These are phyloP conservation scores for Mesocentrotus franciscanus DNA, from an alignment of 53 echinoderm and acorn worm species.

Conservation along the genomic window DNA sequence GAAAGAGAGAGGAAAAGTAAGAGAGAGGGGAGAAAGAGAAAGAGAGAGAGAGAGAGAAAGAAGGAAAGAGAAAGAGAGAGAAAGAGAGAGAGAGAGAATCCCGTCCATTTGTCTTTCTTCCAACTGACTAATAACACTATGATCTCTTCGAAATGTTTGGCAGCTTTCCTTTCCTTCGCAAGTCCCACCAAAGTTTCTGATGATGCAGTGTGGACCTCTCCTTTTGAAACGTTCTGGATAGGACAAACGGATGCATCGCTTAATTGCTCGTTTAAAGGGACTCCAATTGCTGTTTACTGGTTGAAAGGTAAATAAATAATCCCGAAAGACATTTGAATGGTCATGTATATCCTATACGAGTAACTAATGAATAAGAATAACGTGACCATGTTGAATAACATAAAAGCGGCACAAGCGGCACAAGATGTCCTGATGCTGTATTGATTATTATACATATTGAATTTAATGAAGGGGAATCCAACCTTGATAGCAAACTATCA, in stretches of 20 bases:
- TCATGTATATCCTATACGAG: neutral
- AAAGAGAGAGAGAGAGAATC: too few relatives aligned
- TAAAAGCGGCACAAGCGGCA: neutral
- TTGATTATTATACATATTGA: too few relatives aligned
- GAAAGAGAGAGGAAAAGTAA: too few relatives aligned
- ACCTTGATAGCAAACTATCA: too few relatives aligned
- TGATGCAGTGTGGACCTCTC: conserved; percentile 1
- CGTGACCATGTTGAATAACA: neutral
- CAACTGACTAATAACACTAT: neutral
- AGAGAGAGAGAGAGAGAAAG: too few relatives aligned
- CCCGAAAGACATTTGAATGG: neutral
- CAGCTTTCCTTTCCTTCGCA: neutral
- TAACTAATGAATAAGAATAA: neutral
- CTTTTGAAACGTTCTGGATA: neutral
- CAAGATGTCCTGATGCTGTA: too few relatives aligned
- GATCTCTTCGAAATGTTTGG: neutral
- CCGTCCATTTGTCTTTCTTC: neutral
- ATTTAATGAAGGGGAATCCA: too few relatives aligned
- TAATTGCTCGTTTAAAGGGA: neutral
- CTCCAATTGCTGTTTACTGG: conserved; percentile 31
- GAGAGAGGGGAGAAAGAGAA: too few relatives aligned
- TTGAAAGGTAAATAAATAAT: conserved; percentile 4
- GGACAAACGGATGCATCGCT: neutral
- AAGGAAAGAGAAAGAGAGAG: too few relatives aligned
- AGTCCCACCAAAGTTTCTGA: neutral